Percentiles rank a stretch among this genome's conserved stretches.
Evolutionary conservation across 2,113 vertebrate genomes (phyloP).

Genomic region (Opisthocomus hoazin): DNA sequence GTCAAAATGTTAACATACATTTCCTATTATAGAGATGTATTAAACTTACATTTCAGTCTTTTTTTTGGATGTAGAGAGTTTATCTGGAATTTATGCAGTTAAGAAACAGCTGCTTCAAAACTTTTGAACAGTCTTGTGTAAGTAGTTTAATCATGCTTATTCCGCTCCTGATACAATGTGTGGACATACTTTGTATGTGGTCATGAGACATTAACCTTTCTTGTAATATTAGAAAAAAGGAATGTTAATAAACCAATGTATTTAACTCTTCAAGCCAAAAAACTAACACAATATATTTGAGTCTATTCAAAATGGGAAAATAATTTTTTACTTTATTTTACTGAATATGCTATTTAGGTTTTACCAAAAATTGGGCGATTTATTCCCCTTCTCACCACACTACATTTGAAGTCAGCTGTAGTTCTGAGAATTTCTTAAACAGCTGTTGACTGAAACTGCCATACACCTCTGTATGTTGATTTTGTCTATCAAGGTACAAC

Average conservation of each 20-base stretch:
- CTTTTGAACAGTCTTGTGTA: neutral
- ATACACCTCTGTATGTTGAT: too few relatives aligned
- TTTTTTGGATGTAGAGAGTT: neutral
- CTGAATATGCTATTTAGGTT: neutral
- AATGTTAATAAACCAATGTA: neutral
- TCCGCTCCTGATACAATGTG: neutral
- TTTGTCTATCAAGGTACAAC: neutral
- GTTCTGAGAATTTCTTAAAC: neutral
- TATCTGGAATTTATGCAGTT: neutral
- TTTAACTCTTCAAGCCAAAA: neutral
- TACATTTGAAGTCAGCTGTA: neutral
- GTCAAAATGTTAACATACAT: neutral
- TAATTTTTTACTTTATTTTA: neutral
- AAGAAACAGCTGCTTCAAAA: neutral
- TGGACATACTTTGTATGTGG: neutral
- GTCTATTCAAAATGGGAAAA: neutral
- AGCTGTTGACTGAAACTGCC: neutral
- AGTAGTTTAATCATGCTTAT: neutral
- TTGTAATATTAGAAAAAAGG: neutral
- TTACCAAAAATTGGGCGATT: neutral
- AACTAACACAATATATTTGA: neutral
- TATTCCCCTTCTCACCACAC: neutral
- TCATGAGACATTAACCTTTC: neutral
- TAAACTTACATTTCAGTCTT: neutral
- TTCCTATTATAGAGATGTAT: neutral